phyloP scores from a whole-genome alignment of 2,113 vertebrate genomes.

The Rhinolophus sinicus region DNA sequence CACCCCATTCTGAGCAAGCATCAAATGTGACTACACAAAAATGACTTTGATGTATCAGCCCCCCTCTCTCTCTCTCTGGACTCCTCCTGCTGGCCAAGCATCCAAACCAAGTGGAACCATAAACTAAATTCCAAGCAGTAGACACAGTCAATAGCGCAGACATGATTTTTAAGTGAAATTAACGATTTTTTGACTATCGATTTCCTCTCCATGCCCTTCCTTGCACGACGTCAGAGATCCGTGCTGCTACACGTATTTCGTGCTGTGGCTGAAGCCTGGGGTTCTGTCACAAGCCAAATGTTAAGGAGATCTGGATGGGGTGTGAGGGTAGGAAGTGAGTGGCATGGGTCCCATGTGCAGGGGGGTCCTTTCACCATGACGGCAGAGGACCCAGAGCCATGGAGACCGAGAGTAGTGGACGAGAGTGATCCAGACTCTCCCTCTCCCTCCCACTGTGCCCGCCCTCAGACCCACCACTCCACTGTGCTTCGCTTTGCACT shows the following conservation, averaged over 20 bases:
- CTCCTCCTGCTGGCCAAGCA: background rate
- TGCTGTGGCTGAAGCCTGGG: background rate
- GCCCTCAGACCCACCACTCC: fast-evolving
- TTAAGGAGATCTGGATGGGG: slow-evolving; percentile 6
- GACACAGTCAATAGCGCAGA: slow-evolving; percentile 69
- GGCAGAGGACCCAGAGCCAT: fast-evolving
- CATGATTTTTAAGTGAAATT: slow-evolving; percentile 81
- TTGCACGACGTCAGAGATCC: background rate
- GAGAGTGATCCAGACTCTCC: too few species aligned
- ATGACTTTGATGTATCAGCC: slow-evolving; percentile 17
- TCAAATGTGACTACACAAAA: background rate
- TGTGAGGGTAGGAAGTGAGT: background rate
- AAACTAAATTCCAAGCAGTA: slow-evolving; percentile 71
- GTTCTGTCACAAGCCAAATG: background rate
- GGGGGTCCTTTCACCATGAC: fast-evolving
- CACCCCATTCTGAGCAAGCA: background rate
- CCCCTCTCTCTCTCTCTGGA: background rate
- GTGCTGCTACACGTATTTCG: background rate
- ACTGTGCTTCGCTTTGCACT: background rate
- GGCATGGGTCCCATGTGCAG: fast-evolving
- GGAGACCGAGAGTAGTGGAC: fast-evolving
- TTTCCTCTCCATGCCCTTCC: slow-evolving; percentile 57
- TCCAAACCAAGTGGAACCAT: slow-evolving; percentile 62
- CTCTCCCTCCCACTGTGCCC: background rate
- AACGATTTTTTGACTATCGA: slow-evolving; percentile 76